A percentile compares a stretch with the other conserved stretches of the same genome.
Conservation (phyloP, 2,888 invertebrate species). For the Diadegma fenestrale region DNA sequence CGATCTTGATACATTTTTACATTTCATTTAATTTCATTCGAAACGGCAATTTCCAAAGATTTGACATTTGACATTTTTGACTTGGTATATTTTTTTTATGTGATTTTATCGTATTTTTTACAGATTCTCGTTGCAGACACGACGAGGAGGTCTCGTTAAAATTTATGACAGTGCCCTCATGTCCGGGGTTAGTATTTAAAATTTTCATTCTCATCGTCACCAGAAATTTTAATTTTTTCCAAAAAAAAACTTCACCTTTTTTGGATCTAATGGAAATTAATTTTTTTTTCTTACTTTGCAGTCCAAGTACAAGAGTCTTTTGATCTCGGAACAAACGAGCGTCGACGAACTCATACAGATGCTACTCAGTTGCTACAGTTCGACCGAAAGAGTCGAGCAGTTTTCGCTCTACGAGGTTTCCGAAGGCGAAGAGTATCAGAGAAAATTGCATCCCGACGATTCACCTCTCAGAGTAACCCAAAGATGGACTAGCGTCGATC, state of each 20-base stretch:
- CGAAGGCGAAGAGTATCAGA: conserved; percentile 93
- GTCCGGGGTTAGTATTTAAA: conserved; percentile 88
- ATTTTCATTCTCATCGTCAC: conserved; percentile 5
- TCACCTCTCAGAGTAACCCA: conserved; percentile 93
- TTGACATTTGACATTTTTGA: too few relatives aligned
- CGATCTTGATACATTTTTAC: not conserved
- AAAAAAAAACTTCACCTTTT: not conserved
- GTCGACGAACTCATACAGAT: conserved; percentile 95
- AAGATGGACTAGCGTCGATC: conserved; percentile 88
- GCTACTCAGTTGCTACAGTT: conserved; percentile 93
- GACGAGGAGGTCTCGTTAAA: conserved; percentile 95
- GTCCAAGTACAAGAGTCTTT: conserved; percentile 96
- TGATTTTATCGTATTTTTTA: conserved; percentile 75
- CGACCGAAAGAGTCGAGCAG: conserved; percentile 93
- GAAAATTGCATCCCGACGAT: conserved; percentile 95
- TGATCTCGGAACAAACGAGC: conserved; percentile 95
- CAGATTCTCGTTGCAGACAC: conserved; percentile 94
- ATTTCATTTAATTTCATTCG: not conserved
- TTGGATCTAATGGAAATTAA: not conserved
- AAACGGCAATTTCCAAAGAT: not conserved
- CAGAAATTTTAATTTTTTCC: not conserved
- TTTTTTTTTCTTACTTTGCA: conserved; percentile 80
- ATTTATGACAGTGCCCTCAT: conserved; percentile 96
- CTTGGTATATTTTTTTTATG: conserved; percentile 14
- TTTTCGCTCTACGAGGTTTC: conserved; percentile 95